phyloP scores from a whole-genome alignment of 2,797 vertebrate species.

The Crocidura indochinensis region DNA sequence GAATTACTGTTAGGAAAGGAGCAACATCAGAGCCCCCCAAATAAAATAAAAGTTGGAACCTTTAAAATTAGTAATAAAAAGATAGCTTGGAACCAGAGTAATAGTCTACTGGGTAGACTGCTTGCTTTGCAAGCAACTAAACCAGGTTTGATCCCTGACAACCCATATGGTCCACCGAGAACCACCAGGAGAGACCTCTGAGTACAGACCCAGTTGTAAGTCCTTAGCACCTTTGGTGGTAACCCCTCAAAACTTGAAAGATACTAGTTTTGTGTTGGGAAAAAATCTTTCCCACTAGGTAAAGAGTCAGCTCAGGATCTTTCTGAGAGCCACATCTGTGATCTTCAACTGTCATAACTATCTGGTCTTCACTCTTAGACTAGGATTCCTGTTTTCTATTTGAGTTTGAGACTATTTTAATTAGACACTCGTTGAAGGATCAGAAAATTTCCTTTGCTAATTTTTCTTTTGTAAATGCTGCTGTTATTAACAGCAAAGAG shows the following conservation, averaged over 20 bases:
- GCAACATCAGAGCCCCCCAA: no score
- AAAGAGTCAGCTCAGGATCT: not conserved
- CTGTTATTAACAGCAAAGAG: not conserved
- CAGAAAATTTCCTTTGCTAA: constrained; percentile 6
- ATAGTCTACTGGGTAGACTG: not conserved
- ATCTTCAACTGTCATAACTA: not conserved
- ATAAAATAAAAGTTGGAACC: no score
- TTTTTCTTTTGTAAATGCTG: not conserved
- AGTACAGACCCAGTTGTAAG: no score
- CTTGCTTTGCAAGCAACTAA: no score
- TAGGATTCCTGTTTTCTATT: constrained; percentile 26
- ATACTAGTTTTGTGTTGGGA: not conserved
- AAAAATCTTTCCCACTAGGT: not conserved
- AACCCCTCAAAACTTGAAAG: no score
- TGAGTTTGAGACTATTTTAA: constrained; percentile 44
- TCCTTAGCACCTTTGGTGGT: no score
- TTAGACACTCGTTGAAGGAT: not conserved
- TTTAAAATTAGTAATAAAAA: constrained; percentile 35
- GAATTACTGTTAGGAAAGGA: no score
- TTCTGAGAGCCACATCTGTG: not conserved
- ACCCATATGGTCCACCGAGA: no score
- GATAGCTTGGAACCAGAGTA: not conserved
- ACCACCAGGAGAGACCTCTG: no score
- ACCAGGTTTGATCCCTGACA: no score
- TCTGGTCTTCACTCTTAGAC: not conserved